phyloP scores from a whole-genome alignment of 1,140 invertebrate genomes.

The Eupristina koningsbergeri region DNA sequence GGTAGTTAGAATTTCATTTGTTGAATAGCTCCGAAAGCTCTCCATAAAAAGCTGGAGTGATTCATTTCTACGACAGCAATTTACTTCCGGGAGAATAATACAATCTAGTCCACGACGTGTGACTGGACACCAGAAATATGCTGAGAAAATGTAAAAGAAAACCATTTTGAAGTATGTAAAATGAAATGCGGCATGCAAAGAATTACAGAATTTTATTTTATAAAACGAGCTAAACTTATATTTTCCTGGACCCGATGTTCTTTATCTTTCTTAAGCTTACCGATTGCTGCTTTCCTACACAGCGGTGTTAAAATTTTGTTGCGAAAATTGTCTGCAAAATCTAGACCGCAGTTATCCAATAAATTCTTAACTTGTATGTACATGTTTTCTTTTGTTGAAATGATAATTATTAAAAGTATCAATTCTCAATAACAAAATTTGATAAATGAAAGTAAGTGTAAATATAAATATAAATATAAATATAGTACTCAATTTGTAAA shows the following conservation, averaged over 20 bases:
- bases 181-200: neutral
- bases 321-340: too few relatives aligned
- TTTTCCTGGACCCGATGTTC: neutral
- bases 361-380: too few relatives aligned
- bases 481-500: too few relatives aligned
- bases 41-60: slow-evolving; percentile 41
- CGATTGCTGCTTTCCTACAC: too few relatives aligned
- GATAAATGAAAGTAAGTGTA: too few relatives aligned
- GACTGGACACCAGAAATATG: slow-evolving; percentile 21
- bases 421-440: too few relatives aligned
- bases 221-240: neutral
- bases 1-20: slow-evolving; percentile 51
- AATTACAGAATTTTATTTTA: neutral
- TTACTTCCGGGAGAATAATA: slow-evolving; percentile 40
- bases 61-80: slow-evolving; percentile 47
- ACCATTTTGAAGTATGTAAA: neutral
- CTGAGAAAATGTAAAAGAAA: slow-evolving; percentile 38
- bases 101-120: slow-evolving; percentile 28
- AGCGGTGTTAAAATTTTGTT: too few relatives aligned
- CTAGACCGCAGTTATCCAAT: too few relatives aligned
- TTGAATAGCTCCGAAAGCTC: slow-evolving; percentile 46
- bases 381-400: too few relatives aligned
- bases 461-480: too few relatives aligned
- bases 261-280: too few relatives aligned
- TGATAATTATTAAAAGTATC: too few relatives aligned